Conservation (phyloP, 2,888 invertebrate genomes). For the Andrena dorsata region DNA sequence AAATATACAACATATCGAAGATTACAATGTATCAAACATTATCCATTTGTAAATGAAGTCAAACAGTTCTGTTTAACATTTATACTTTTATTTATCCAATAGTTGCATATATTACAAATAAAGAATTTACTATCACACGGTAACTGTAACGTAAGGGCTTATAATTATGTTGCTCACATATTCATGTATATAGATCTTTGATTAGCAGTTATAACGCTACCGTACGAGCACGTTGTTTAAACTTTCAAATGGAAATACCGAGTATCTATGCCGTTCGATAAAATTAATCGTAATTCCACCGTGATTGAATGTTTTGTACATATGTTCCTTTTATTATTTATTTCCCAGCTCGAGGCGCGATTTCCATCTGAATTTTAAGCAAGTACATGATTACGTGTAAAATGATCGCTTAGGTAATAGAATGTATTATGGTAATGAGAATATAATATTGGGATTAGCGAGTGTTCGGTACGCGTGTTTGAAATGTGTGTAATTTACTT, state of each 20-base stretch:
- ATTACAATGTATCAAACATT: background rate
- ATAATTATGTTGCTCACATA: slow-evolving; percentile 57
- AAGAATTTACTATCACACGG: slow-evolving; percentile 75
- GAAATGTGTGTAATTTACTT: slow-evolving; percentile 43
- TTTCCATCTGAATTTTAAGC: slow-evolving; percentile 51
- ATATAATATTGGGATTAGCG: slow-evolving; percentile 42
- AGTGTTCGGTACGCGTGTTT: slow-evolving; percentile 20
- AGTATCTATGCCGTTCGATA: slow-evolving; percentile 8
- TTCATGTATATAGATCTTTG: slow-evolving; percentile 50
- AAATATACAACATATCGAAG: background rate
- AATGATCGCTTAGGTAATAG: slow-evolving; percentile 46
- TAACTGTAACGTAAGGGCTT: slow-evolving; percentile 72
- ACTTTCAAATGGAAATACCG: slow-evolving; percentile 51
- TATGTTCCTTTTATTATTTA: slow-evolving; percentile 14
- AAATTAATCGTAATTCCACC: slow-evolving; percentile 24
- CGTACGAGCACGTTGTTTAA: slow-evolving; percentile 42
- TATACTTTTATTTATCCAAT: slow-evolving; percentile 79
- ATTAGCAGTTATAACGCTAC: slow-evolving; percentile 50
- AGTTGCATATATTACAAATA: slow-evolving; percentile 78
- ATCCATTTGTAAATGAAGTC: background rate
- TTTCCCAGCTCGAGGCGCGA: background rate
- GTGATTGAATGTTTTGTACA: slow-evolving; percentile 34
- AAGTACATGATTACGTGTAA: slow-evolving; percentile 36
- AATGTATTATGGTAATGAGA: slow-evolving; percentile 47
- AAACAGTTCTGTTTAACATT: slow-evolving; percentile 54